These are phyloP conservation scores for Sphecodes monilicornis DNA, from an alignment of 2,888 invertebrate genomes.

Conservation along the genomic window DNA sequence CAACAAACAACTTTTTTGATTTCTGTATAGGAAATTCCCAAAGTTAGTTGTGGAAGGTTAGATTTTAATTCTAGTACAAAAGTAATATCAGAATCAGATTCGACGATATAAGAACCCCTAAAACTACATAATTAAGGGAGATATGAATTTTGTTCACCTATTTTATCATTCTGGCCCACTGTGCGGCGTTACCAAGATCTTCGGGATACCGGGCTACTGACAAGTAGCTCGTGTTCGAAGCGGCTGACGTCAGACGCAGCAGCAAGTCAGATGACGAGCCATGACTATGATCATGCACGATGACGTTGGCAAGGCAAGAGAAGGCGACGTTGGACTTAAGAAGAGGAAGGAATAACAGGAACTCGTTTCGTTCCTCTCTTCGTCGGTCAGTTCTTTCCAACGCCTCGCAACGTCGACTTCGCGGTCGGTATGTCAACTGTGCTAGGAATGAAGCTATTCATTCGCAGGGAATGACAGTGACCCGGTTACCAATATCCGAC, in stretches of 20 bases:
- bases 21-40: too few relatives aligned
- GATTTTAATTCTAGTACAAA: too few relatives aligned
- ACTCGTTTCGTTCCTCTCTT: slow-evolving; percentile 62
- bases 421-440: slow-evolving; percentile 29
- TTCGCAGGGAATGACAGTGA: slow-evolving; percentile 76
- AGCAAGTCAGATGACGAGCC: slow-evolving; percentile 54
- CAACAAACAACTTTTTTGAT: too few relatives aligned
- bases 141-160: too few relatives aligned
- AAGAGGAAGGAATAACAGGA: slow-evolving; percentile 69
- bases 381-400: slow-evolving; percentile 70
- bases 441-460: slow-evolving; percentile 33
- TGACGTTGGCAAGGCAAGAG: slow-evolving; percentile 65
- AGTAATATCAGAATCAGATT: too few relatives aligned
- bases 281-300: slow-evolving; percentile 61
- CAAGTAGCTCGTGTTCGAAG: slow-evolving; percentile 35
- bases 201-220: slow-evolving; percentile 41
- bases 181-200: slow-evolving; percentile 12
- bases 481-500: slow-evolving; percentile 77
- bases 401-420: slow-evolving; percentile 62
- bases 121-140: too few relatives aligned
- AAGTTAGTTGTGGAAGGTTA: too few relatives aligned
- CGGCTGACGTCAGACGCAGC: slow-evolving; percentile 66
- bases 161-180: too few relatives aligned
- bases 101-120: too few relatives aligned
- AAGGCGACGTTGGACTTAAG: slow-evolving; percentile 38